Percentiles rank a stretch among this genome's conserved stretches.
Conservation (phyloP, 2,888 invertebrate species). For the Ditylenchus weischeri region DNA sequence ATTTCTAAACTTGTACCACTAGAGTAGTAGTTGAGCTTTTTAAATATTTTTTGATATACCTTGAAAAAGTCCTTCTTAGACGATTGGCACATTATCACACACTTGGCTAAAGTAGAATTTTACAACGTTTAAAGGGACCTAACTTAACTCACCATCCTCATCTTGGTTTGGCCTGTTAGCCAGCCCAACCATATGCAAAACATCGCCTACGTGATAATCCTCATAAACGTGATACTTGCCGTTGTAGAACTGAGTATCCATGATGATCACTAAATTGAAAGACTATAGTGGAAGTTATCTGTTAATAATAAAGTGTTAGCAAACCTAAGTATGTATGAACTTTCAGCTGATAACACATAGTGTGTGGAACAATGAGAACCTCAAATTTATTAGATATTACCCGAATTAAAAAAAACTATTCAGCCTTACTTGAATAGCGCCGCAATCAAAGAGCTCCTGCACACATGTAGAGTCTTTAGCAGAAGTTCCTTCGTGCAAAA, state of each 20-base stretch:
- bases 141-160: slow-evolving; percentile 71
- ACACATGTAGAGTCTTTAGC: slow-evolving; percentile 81
- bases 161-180: slow-evolving; percentile 89
- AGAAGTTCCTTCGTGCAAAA: slow-evolving; percentile 88
- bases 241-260: slow-evolving; percentile 90
- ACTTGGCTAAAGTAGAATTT: slow-evolving; percentile 65
- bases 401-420: background rate
- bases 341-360: slow-evolving; percentile 84
- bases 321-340: slow-evolving; percentile 72
- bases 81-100: slow-evolving; percentile 91
- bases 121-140: background rate
- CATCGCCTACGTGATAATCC: slow-evolving; percentile 94
- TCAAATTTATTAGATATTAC: slow-evolving; percentile 61
- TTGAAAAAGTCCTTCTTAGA: slow-evolving; percentile 98
- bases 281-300: too few species aligned
- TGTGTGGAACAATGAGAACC: slow-evolving; percentile 84
- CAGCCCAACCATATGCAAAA: slow-evolving; percentile 93
- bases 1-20: slow-evolving; percentile 66
- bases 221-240: slow-evolving; percentile 78
- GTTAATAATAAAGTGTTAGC: too few species aligned
- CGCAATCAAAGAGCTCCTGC: slow-evolving; percentile 86
- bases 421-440: slow-evolving; percentile 70
- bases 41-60: too few species aligned
- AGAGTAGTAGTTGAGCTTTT: too few species aligned
- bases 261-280: slow-evolving; percentile 77